Evolutionary conservation across 2,797 vertebrate genomes (phyloP), one percentile per base, ranked within the genome.

Genomic region (Danio kyathit): DNA sequence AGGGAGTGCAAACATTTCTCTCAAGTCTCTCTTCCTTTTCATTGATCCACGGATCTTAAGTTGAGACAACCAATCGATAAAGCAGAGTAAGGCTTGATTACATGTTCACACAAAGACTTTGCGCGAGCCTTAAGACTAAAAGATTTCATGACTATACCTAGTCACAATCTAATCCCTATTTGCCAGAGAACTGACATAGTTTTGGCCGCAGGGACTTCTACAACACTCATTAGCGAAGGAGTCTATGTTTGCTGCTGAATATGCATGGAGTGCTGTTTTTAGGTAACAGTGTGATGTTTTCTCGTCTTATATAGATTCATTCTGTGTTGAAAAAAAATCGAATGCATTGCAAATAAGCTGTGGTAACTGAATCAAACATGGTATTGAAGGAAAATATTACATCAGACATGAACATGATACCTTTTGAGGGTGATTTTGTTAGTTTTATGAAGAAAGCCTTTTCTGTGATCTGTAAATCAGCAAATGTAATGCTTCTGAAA

Each of bases 21-120:
- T 38, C 14, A 13, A 66, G 60, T 66, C 21, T 19, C 3, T 59
- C 10, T 71, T 56, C 16, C 13, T 60, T 43, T 46, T 60, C 17
- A 71, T 64, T 83, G 67, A 85, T 76, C 65, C 59, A 76, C 13
- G 76, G 29, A 80, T 74, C 60, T 83, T 29, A 56, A 51, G 65
- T 21, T 69, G 19, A 75, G 48, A 74, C 57, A 82, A 79, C 49
- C 66, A 67, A 71, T 78, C 70, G 21, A 71, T 79, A 79, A 29
- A 54, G 54, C 17, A 64, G 74, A 80, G 66, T 60, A 19, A 65
- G 54, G 48, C 56, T 65, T 83, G 74, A 81, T 64, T 64, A 64
- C 44, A 61, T 21, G 16, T 64, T 59, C 69, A 59, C 43, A 65
- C 41, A 64, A 74, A 70, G 14, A 73, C 59, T 69, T 51, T 73